Base-by-base conservation (phyloP, 2,797 vertebrate genomes). In the Nannoperca obscura region DNA sequence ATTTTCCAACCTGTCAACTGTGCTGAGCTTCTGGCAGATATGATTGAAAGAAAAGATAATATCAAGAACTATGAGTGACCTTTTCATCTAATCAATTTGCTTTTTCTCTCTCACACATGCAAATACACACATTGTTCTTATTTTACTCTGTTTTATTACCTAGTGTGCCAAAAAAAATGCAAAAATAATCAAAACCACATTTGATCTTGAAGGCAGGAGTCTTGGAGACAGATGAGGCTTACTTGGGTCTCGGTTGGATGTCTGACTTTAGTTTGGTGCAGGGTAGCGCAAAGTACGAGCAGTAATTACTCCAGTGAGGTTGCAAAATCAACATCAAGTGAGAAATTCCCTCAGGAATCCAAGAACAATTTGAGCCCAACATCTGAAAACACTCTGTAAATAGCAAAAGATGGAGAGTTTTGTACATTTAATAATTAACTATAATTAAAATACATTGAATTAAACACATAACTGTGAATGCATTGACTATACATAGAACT, bases 201-300 rank as follows among this genome's bases (percentile, higher is more conserved):
- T 82, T 50, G 61, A 84, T 77, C 66, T 77, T 72, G 46, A 68
- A 71, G 61, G 53, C 70, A 44, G 59, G 58, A 73, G 78, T 67
- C 46, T 60, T 82, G 74, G 68, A 78, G 57, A 61, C 69, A 60
- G 53, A 71, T 44, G n/a, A 71, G 24, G 9, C 58, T 64, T 40
- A 5, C 24, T 54, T 27, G 4, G 36, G 7, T 72, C 61, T 62
- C 44, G 14, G 50, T 24, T 46, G 38, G n/a, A 74, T 6, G 60
- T 54, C 65, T 71, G 76, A 68, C 68, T 81, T 63, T 1, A 40
- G 52, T 76, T 68, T 54, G 5, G 72, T 69, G 54, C 40, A 0
- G 13, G 7, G n/a, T 59, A 50, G 71, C 20, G 10, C 15, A 36
- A 80, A 71, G 57, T 57, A 52, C 10, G 57, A 40, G 17, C 20